These are phyloP conservation scores for Amphipyra tragopoginis DNA, from an alignment of 2,888 invertebrate species.

Conservation along the genomic window DNA sequence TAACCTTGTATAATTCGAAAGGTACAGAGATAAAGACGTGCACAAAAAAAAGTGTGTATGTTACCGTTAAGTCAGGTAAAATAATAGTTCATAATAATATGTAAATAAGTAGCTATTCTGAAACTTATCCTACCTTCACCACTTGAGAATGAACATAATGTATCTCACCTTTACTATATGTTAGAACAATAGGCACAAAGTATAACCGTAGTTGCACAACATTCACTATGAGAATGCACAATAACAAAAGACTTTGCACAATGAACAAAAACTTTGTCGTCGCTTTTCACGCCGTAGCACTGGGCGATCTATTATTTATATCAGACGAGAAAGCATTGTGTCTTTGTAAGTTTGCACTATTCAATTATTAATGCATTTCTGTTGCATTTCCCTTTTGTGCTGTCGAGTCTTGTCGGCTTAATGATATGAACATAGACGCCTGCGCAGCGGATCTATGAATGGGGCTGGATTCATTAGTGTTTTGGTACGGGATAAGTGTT, in stretches of 20 bases:
- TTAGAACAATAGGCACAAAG: slow-evolving; percentile 36
- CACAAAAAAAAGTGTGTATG: too few species aligned
- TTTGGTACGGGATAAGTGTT: slow-evolving; percentile 4
- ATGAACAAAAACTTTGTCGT: slow-evolving; percentile 59
- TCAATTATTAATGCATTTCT: slow-evolving; percentile 47
- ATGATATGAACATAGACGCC: slow-evolving; percentile 38
- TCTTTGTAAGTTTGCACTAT: slow-evolving; percentile 51
- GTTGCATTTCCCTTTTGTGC: slow-evolving; percentile 42
- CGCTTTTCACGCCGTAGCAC: slow-evolving; percentile 33
- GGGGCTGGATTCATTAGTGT: slow-evolving; percentile 34
- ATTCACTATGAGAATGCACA: slow-evolving; percentile 57
- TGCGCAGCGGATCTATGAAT: slow-evolving; percentile 29
- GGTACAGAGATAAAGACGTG: too few species aligned
- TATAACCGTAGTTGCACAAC: slow-evolving; percentile 40
- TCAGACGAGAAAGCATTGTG: slow-evolving; percentile 44
- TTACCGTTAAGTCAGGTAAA: too few species aligned
- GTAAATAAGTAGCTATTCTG: too few species aligned
- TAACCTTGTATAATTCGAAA: too few species aligned
- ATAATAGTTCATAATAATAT: too few species aligned
- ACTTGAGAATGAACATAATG: background rate
- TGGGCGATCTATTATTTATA: slow-evolving; percentile 64
- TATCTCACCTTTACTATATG: slow-evolving; percentile 4
- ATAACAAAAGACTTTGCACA: slow-evolving; percentile 61
- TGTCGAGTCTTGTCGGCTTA: slow-evolving; percentile 20
- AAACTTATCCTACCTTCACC: too few species aligned